These are phyloP conservation scores for Alligator mississippiensis DNA, from an alignment of 2,113 vertebrate species.

Conservation along the genomic window DNA sequence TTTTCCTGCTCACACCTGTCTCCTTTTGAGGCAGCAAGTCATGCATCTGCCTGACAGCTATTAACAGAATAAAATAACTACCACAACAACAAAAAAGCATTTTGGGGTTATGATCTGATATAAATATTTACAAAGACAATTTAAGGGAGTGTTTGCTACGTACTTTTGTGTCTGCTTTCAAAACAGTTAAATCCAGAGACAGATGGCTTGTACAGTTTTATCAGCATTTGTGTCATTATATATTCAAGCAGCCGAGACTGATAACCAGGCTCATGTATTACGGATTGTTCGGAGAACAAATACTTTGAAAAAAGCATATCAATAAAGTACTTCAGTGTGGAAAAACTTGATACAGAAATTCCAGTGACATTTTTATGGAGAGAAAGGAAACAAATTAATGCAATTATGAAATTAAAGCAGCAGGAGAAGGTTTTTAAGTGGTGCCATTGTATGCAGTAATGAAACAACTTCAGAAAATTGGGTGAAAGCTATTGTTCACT, in stretches of 20 bases:
- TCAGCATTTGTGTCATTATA: constrained; percentile 64
- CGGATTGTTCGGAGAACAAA: constrained; percentile 60
- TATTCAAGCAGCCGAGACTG: constrained; percentile 68
- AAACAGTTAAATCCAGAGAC: constrained; percentile 71
- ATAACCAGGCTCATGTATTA: constrained; percentile 54
- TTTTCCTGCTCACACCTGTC: constrained; percentile 44
- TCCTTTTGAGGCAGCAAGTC: constrained; percentile 40
- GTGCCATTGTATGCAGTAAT: constrained; percentile 39
- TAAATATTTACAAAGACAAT: constrained; percentile 72
- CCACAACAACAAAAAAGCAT: constrained; percentile 21
- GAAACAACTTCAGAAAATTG: constrained; percentile 56
- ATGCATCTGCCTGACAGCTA: constrained; percentile 52
- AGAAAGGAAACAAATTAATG: constrained; percentile 55
- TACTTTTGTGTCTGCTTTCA: constrained; percentile 70
- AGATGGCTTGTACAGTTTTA: constrained; percentile 72
- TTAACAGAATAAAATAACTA: constrained; percentile 59
- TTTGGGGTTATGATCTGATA: constrained; percentile 47
- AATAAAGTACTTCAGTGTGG: constrained; percentile 55
- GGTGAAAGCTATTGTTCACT: constrained; percentile 47
- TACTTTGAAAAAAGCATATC: constrained; percentile 17
- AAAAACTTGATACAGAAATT: constrained; percentile 42
- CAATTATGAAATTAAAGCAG: constrained; percentile 64
- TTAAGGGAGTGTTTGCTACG: constrained; percentile 56
- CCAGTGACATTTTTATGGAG: constrained; percentile 47
- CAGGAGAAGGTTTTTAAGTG: constrained; percentile 60